Percentiles rank a stretch among this genome's conserved stretches.
Conservation (phyloP, 2,797 vertebrate species). For the Xerus rutilus region DNA sequence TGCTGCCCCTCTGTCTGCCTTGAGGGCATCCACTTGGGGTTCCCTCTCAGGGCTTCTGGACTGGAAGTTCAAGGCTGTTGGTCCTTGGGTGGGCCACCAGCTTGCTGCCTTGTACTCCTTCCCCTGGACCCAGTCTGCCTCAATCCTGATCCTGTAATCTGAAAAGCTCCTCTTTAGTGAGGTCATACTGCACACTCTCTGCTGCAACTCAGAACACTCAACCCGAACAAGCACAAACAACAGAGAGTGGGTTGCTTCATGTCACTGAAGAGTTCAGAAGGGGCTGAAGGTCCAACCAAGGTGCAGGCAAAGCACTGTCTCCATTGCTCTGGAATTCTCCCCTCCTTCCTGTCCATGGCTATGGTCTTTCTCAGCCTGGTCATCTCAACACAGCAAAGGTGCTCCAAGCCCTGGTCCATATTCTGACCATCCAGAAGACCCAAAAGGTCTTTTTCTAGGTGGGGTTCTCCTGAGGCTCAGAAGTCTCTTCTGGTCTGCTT, state of each 20-base stretch:
- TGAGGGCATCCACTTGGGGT: background rate
- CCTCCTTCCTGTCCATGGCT: background rate
- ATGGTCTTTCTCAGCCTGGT: background rate
- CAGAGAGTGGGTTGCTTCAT: background rate
- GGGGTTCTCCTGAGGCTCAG: background rate
- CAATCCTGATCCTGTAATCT: background rate
- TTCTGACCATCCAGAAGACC: background rate
- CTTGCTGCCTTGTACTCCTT: background rate
- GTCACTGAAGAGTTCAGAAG: background rate
- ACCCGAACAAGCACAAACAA: background rate
- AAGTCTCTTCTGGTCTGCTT: slow-evolving; percentile 29
- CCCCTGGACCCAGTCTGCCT: background rate
- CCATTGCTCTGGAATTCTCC: background rate
- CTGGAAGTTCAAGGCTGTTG: background rate
- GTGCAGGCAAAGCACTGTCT: background rate
- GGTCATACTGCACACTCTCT: background rate
- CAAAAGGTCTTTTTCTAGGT: background rate
- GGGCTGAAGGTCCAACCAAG: background rate
- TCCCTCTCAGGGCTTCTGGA: background rate
- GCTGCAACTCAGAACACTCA: background rate
- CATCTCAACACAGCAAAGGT: background rate
- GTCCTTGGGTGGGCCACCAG: background rate
- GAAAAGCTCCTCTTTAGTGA: slow-evolving; percentile 51
- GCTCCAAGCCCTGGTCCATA: background rate
- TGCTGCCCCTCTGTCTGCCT: background rate